Percentiles rank a stretch among this genome's conserved stretches.
Evolutionary conservation across 2,888 invertebrate species (phyloP).

Genomic region (Marronus borbonicus): DNA sequence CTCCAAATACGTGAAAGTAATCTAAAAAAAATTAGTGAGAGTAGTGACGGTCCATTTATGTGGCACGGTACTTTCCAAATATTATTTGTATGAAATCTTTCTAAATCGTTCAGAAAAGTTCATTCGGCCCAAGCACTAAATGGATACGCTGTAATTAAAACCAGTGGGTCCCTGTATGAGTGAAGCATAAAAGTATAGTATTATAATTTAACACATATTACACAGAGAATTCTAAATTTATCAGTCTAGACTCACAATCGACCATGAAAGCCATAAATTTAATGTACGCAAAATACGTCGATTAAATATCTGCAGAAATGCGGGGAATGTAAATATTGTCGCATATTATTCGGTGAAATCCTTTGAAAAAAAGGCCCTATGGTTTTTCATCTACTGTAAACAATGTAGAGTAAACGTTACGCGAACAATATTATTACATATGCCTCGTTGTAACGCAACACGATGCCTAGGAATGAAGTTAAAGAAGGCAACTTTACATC

Average conservation of each 20-base stretch:
- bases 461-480: not conserved
- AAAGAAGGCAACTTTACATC: not conserved
- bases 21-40: too few relatives aligned
- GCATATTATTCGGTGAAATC: not conserved
- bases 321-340: conserved; percentile 19
- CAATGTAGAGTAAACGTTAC: conserved; percentile 13
- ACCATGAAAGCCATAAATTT: not conserved
- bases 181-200: too few relatives aligned
- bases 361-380: conserved; percentile 11
- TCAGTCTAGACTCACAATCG: not conserved
- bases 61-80: too few relatives aligned
- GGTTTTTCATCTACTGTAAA: conserved; percentile 1
- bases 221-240: too few relatives aligned
- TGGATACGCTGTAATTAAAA: too few relatives aligned
- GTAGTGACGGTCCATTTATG: too few relatives aligned
- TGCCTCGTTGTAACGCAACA: not conserved
- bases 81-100: too few relatives aligned
- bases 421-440: conserved; percentile 21
- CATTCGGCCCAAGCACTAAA: too few relatives aligned
- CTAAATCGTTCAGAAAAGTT: too few relatives aligned
- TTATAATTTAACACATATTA: too few relatives aligned
- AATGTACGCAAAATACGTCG: not conserved
- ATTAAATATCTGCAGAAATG: conserved; percentile 8
- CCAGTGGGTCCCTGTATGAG: too few relatives aligned
- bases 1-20: too few relatives aligned